These are phyloP conservation scores for Serilophus lunatus DNA, from an alignment of 2,113 vertebrate species.

Conservation along the genomic window DNA sequence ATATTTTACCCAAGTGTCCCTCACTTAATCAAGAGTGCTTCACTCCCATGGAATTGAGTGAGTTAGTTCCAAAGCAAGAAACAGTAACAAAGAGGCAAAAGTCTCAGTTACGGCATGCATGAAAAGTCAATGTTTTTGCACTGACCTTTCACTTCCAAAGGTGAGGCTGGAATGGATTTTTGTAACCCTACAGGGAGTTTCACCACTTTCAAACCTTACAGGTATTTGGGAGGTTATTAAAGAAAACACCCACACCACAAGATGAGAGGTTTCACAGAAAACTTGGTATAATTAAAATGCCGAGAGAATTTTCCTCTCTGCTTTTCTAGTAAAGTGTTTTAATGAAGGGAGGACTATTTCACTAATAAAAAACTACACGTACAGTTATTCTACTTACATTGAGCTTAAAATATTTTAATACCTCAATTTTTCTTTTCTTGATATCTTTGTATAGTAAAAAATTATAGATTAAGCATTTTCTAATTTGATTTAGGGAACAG, in stretches of 20 bases:
- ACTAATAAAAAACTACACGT: background rate
- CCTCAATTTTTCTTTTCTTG: background rate
- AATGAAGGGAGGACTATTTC: constrained; percentile 13
- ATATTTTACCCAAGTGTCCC: background rate
- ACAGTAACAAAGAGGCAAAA: background rate
- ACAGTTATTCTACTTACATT: background rate
- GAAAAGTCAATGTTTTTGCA: constrained; percentile 43
- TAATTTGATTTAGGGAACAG: background rate
- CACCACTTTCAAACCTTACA: constrained; percentile 56
- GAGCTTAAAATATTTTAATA: background rate
- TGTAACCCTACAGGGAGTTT: constrained; percentile 59
- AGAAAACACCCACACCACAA: constrained; percentile 67
- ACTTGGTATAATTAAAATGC: constrained; percentile 66
- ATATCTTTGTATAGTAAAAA: background rate
- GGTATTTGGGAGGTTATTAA: constrained; percentile 73
- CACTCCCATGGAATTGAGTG: background rate
- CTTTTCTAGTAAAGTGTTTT: background rate
- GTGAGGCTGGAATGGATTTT: constrained; percentile 66
- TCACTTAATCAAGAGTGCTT: background rate
- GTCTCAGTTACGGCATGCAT: constrained; percentile 7
- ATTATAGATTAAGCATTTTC: background rate
- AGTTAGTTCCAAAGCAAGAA: background rate
- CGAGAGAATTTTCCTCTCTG: background rate
- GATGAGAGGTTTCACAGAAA: constrained; percentile 67
- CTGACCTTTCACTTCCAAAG: constrained; percentile 66